These are phyloP conservation scores for Scaptomyza montana DNA, from an alignment of 1,140 invertebrate species.

Conservation along the genomic window DNA sequence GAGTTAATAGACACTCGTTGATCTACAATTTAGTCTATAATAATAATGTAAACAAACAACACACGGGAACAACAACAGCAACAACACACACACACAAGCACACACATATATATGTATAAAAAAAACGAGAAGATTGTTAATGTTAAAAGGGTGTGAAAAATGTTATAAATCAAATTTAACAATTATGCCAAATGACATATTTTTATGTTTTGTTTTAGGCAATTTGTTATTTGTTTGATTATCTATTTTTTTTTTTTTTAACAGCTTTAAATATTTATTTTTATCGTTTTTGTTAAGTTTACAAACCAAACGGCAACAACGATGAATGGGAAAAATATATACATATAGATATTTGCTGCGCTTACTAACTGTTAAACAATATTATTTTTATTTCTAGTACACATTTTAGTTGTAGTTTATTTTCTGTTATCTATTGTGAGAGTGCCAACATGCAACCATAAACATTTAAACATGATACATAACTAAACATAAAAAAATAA, in stretches of 20 bases:
- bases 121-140: slow-evolving; percentile 31
- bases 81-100: slow-evolving; percentile 20
- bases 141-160: slow-evolving; percentile 26
- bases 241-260: slow-evolving; percentile 1
- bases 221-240: slow-evolving; percentile 33
- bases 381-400: slow-evolving; percentile 73
- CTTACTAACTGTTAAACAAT: slow-evolving; percentile 76
- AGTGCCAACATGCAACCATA: slow-evolving; percentile 62
- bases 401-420: slow-evolving; percentile 68
- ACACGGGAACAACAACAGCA: slow-evolving; percentile 11
- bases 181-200: slow-evolving; percentile 16
- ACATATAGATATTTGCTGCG: slow-evolving; percentile 48
- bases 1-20: slow-evolving; percentile 74
- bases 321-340: background rate
- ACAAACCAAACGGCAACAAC: slow-evolving; percentile 15
- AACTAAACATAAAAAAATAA: slow-evolving; percentile 51
- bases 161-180: slow-evolving; percentile 45
- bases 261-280: slow-evolving; percentile 14
- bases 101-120: background rate
- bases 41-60: slow-evolving; percentile 53
- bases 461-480: slow-evolving; percentile 29
- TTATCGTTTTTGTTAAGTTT: slow-evolving; percentile 46
- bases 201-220: slow-evolving; percentile 34
- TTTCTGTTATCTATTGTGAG: slow-evolving; percentile 67
- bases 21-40: slow-evolving; percentile 80